phyloP scores from a whole-genome alignment of 1,140 invertebrate species.

The Nylanderia fulva region DNA sequence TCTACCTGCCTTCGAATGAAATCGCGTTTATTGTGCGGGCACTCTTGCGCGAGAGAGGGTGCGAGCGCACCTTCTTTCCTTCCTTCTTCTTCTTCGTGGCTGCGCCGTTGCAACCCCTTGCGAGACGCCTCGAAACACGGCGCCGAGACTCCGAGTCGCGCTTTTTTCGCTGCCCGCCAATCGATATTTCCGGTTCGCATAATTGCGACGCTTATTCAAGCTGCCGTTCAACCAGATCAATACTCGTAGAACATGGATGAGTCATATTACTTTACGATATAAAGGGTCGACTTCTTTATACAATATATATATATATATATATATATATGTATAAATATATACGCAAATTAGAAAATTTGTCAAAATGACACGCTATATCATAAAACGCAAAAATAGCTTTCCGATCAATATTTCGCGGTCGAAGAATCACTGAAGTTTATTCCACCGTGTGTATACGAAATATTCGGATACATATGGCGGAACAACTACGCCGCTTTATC shows the following conservation, averaged over 20 bases:
- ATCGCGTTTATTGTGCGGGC: constrained; percentile 66
- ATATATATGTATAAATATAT: neutral
- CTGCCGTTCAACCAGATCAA: constrained; percentile 49
- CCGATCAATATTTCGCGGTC: neutral
- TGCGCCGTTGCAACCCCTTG: constrained; percentile 49
- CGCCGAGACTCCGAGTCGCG: constrained; percentile 57
- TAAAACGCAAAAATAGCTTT: neutral
- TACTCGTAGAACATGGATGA: constrained; percentile 39
- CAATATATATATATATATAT: neutral
- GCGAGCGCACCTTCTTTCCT: too few species aligned
- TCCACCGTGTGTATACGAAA: neutral
- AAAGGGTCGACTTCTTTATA: neutral
- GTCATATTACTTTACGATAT: neutral
- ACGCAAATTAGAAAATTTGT: neutral
- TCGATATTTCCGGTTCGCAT: constrained; percentile 62
- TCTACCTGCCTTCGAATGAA: constrained; percentile 68
- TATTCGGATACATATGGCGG: neutral
- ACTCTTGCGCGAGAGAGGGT: neutral
- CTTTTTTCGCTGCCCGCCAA: constrained; percentile 55
- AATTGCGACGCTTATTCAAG: constrained; percentile 58
- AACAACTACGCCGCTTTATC: constrained; percentile 19
- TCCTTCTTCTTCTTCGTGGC: constrained; percentile 44
- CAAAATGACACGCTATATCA: neutral
- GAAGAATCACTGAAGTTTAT: neutral
- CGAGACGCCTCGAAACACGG: constrained; percentile 53